Base-by-base conservation (phyloP, 2,113 vertebrate genomes). In the Picathartes gymnocephalus region DNA sequence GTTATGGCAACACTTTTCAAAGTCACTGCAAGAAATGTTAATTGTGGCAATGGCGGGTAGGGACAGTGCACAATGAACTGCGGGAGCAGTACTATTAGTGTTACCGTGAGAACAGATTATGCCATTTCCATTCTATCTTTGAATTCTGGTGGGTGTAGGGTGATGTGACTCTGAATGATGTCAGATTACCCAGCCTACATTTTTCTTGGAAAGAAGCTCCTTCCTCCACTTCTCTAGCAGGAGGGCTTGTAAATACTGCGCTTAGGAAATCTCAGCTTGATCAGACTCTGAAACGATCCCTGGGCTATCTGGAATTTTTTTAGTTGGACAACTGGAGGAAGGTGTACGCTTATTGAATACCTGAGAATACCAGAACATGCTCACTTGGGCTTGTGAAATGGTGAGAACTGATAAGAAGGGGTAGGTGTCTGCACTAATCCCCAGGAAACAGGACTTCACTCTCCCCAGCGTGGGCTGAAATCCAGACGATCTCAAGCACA, bases 151-250 rank as follows among this genome's bases (percentile, higher is more conserved):
- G 96, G 93, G 91, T 92, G 94, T 93, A 90, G 54, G 72, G 62
- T 81, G 95, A 97, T 95, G 91, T 89, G 95, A 94, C 93, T 97
- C 97, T 91, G 96, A 96, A 89, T 92, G 88, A 96, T 94, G 93
- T 92, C 86, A 91, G 88, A 91, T 93, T 95, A 95, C 84, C 92
- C 92, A 88, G 95, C 96, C 97, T 97, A 97, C 84, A 89, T 94
- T 95, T 97, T 96, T 97, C 97, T 95, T 96, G 95, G 96, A 97
- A 97, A 97, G 93, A 96, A 92, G 88, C 81, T 91, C 61, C 84
- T 95, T 94, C 92, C 81, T 95, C 76, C 83, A 72, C 81, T 96
- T 51, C 90, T 86, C 68, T 72, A 89, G 77, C 68, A 86, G 54
- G 33, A 61, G 56, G 73, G 83, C 81, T 95, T 74, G 40, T 39